Conservation (phyloP, 2,888 invertebrate species). For the Campopleginae sp. region DNA sequence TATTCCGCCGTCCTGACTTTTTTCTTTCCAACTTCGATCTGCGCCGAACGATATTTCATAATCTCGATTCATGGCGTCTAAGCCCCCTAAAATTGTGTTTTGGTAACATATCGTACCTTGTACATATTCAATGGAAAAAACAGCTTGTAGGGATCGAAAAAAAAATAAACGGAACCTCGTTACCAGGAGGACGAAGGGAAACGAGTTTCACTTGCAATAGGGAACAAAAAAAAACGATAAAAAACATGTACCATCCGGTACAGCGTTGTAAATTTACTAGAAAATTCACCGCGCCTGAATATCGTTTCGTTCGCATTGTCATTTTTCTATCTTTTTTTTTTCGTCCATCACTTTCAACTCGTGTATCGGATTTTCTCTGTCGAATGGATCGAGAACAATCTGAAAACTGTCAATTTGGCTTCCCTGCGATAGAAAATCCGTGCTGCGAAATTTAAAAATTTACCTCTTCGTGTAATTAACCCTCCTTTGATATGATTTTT, state of each 20-base stretch:
- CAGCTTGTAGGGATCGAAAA: slow-evolving; percentile 8
- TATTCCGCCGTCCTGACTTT: background rate
- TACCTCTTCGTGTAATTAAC: too few species aligned
- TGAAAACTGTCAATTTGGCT: background rate
- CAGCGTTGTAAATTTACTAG: slow-evolving; percentile 51
- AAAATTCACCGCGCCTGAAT: slow-evolving; percentile 37
- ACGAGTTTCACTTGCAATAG: slow-evolving; percentile 19
- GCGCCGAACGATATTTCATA: background rate
- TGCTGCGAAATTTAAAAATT: too few species aligned
- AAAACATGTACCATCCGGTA: slow-evolving; percentile 46
- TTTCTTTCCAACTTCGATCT: background rate
- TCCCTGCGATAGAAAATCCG: background rate
- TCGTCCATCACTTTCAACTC: background rate
- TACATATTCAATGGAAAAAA: slow-evolving; percentile 10
- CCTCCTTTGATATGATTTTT: too few species aligned
- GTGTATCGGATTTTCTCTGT: background rate
- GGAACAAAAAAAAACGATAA: slow-evolving; percentile 41
- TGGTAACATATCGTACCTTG: background rate
- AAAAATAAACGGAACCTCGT: slow-evolving; percentile 18
- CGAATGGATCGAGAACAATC: background rate
- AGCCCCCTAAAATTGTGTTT: background rate
- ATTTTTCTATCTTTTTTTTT: slow-evolving; percentile 32
- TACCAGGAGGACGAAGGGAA: background rate
- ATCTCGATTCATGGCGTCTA: background rate
- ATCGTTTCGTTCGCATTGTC: slow-evolving; percentile 11